These are phyloP conservation scores for Wiebesia pumilae DNA, from an alignment of 1,140 invertebrate species.

Conservation along the genomic window DNA sequence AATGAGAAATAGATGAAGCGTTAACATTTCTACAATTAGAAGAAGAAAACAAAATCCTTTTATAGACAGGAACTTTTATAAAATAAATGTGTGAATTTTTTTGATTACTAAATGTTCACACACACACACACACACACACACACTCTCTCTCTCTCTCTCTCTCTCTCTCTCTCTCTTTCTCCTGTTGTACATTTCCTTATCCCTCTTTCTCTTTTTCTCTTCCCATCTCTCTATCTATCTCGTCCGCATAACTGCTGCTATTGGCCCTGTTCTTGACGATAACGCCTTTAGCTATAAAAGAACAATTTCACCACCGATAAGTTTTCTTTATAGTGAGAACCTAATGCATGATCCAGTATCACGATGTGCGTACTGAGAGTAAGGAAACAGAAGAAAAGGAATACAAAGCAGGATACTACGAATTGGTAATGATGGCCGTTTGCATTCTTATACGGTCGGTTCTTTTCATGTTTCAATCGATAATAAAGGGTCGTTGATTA, in stretches of 20 bases:
- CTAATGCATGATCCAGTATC: conserved; percentile 38
- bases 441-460: neutral
- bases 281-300: conserved; percentile 51
- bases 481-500: neutral
- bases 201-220: neutral
- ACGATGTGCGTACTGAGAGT: conserved; percentile 1
- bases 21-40: neutral
- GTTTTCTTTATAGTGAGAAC: conserved; percentile 44
- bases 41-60: neutral
- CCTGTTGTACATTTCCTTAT: too few species aligned
- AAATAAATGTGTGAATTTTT: conserved; percentile 49
- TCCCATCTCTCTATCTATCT: conserved; percentile 6
- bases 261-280: neutral
- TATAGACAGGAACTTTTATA: conserved; percentile 48
- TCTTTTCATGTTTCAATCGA: neutral
- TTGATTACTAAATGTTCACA: neutral
- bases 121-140: too few species aligned
- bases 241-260: too few species aligned
- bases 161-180: neutral
- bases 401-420: neutral
- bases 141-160: neutral
- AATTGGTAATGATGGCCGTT: conserved; percentile 36
- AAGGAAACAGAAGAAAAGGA: neutral
- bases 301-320: conserved; percentile 51
- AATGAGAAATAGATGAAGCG: neutral